Conservation (phyloP, 2,113 vertebrate genomes). For the Sciurus niger region DNA sequence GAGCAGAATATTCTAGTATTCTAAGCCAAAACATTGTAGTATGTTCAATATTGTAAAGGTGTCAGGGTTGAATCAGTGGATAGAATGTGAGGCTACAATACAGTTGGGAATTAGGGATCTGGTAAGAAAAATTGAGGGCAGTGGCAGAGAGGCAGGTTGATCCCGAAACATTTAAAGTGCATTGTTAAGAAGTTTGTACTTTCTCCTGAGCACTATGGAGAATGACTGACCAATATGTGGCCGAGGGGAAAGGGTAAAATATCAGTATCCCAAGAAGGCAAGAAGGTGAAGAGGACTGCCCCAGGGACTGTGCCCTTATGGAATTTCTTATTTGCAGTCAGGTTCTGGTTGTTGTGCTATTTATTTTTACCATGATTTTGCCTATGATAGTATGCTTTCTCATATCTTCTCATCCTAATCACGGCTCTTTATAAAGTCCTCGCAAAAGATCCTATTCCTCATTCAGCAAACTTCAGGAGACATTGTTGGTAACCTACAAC, state of each 20-base stretch:
- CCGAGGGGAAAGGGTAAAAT: neutral
- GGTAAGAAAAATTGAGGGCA: neutral
- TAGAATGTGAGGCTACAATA: neutral
- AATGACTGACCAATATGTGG: neutral
- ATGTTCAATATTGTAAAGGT: neutral
- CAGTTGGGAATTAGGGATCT: neutral
- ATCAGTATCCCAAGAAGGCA: neutral
- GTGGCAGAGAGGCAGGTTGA: no score
- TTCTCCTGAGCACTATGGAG: neutral
- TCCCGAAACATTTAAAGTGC: neutral
- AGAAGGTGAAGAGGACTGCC: neutral
- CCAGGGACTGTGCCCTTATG: neutral
- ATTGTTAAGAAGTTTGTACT: neutral
- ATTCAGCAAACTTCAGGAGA: neutral
- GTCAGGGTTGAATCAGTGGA: neutral
- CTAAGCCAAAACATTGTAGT: neutral
- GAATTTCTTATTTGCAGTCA: conserved; percentile 9
- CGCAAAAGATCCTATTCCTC: neutral
- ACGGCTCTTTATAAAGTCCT: neutral
- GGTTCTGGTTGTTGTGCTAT: neutral
- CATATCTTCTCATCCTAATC: neutral
- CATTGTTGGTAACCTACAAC: neutral
- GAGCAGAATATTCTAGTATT: neutral
- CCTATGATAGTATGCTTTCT: neutral
- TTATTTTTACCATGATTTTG: conserved; percentile 7